A percentile compares a stretch with the other conserved stretches of the same genome.
Conservation (phyloP, 2,797 vertebrate species). For the Micromesistius poutassou region DNA sequence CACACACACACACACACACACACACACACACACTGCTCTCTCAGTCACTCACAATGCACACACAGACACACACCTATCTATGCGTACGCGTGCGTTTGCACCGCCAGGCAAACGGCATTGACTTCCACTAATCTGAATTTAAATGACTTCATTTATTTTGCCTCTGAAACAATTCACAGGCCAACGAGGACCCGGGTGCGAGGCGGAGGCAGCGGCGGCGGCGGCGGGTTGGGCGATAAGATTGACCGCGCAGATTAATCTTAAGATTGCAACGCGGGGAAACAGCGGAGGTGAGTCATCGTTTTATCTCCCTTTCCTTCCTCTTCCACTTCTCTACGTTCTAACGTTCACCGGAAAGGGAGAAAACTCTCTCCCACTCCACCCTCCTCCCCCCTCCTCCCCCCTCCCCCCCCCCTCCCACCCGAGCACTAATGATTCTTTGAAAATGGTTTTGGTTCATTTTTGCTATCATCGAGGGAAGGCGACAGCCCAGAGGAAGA, state of each 20-base stretch:
- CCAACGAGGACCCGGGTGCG: conserved; percentile 32
- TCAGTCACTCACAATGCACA: not conserved
- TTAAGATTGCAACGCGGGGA: conserved; percentile 39
- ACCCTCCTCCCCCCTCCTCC: not conserved
- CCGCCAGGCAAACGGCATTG: conserved; percentile 22
- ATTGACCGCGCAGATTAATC: conserved; percentile 40
- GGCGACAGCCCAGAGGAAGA: conserved; percentile 32
- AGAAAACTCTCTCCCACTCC: not conserved
- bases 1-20: not conserved
- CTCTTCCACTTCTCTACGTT: too few relatives aligned
- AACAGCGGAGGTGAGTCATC: conserved; percentile 26
- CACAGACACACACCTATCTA: not conserved
- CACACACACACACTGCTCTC: not conserved
- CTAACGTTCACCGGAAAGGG: too few relatives aligned
- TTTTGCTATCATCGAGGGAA: conserved; percentile 41
- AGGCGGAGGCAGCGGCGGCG: conserved; percentile 20
- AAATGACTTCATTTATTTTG: conserved; percentile 67
- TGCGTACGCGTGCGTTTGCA: too few relatives aligned
- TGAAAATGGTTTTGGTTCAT: conserved; percentile 49
- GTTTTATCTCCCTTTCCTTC: not conserved
- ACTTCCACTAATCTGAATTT: conserved; percentile 64
- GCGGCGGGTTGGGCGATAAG: conserved; percentile 19
- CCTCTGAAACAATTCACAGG: conserved; percentile 51
- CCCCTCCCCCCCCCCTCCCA: too few relatives aligned
- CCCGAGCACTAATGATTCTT: conserved; percentile 40